Evolutionary conservation across 2,797 vertebrate genomes (phyloP), one percentile per base, ranked within the genome.

Genomic region (Tympanoctomys barrerae): DNA sequence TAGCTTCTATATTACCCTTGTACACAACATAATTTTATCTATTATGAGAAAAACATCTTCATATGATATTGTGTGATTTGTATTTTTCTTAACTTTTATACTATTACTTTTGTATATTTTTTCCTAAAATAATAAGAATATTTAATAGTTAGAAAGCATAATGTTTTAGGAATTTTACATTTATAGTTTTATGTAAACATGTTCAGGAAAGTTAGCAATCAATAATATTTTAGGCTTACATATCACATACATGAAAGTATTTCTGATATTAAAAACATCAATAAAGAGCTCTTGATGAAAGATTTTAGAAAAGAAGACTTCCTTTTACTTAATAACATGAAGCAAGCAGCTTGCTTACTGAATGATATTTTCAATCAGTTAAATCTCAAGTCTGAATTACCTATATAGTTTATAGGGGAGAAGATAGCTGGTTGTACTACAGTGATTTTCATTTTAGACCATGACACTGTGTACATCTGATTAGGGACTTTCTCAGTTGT

Each of bases 51-150:
- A 82, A 95, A 54, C 82, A 89, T 82, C 22, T 39, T 79, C 57
- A 71, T 73, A 61, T 59, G 24, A 46, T 31, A 59, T 77, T 46
- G 0, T 73, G n/a, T 39, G 11, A 52, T 91, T 39, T 64, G 9
- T 61, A 52, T 73, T 96, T 89, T 94, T 71, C 24, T 91, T 89
- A 36, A 80, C 16, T 94, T 90, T 73, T 28, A 82, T 46, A 73
- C 19, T 62, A 52, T 42, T 57, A 52, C 81, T 78, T 82, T 70
- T 4, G 61, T 70, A 61, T 70, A 39, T 31, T 31, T 85, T 91
- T 93, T 81, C 31, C 52, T 91, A 85, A 92, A 93, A 79, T 94
- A 88, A 87, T 86, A 96, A n/a, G 59, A 90, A 5, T 9, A 95
- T 81, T 93, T 92, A 73, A 73, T 84, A 90, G 52, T 59, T 70